Base-by-base conservation (phyloP, 1,140 invertebrate genomes). In the Camponotus floridanus region DNA sequence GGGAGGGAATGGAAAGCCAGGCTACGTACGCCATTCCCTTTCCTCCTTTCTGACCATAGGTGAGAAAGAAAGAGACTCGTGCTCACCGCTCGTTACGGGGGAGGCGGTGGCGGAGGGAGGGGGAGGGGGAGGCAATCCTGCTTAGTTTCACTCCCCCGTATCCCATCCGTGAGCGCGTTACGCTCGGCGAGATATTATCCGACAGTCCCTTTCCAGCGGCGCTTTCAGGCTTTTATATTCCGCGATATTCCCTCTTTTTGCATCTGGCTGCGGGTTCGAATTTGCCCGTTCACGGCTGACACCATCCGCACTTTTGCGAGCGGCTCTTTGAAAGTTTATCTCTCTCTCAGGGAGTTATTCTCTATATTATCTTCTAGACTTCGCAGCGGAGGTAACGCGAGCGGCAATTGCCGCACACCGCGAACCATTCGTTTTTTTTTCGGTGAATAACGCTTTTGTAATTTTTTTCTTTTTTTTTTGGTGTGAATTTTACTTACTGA, bases 61-160 rank as follows among this genome's bases (percentile, higher is more conserved):
- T 88, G 81, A 81, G 81, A 86, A 70, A 73, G 87, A 86, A 81
- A 81, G 81, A 84, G 76, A 74, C 39, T 68, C 67, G 11, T 6
- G 18, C 64, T 39, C 74, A 42, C 73, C 48, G 51, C 87, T 90
- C 87, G 88, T 90, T 90, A 89, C 87, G 48, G 1, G 48, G 4
- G 48, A 15, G 4, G 26, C 0, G 1, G 26, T 1, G 26, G 26
- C 26, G 1, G 26, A 26, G 48, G 1, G 48, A 1, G 48, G 4
- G 4, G 11, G 13, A 8, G 45, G 13, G 13, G 13, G 7, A 39
- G 39, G 61, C 62, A 84, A 74, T 86, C 71, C 65, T 74, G 67
- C 83, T 83, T 76, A 74, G 84, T 76, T 76, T 86, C 84, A 78
- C 31, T 67, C 67, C 62, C 70, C 74, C 59, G 48, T 85, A 55